phyloP scores from a whole-genome alignment of 2,888 invertebrate genomes.

The Alloscopus bannaensis region DNA sequence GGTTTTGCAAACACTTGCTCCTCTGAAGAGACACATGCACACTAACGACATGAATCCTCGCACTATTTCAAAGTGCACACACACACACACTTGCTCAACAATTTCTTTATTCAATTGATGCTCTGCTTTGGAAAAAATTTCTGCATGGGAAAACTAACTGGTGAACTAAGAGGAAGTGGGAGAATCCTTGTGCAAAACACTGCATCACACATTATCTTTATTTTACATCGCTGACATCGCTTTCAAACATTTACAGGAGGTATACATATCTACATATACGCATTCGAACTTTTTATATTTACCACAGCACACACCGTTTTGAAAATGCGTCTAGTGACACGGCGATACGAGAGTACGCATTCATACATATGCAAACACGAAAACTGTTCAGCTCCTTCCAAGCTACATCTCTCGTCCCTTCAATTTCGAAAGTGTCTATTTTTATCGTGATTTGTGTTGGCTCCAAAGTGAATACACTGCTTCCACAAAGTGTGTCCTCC shows the following conservation, averaged over 20 bases:
- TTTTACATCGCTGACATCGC: too few species aligned
- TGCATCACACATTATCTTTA: too few species aligned
- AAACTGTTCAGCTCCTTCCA: constrained; percentile 12
- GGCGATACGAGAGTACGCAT: background rate
- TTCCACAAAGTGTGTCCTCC: background rate
- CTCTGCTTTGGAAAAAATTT: too few species aligned
- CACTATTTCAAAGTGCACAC: background rate
- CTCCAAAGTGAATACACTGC: constrained; percentile 16
- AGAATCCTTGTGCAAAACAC: too few species aligned
- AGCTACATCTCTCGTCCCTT: constrained; percentile 31
- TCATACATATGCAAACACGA: background rate
- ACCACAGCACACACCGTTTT: too few species aligned
- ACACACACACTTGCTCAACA: constrained; percentile 13
- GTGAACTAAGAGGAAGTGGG: too few species aligned
- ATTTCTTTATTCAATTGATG: too few species aligned
- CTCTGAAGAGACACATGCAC: constrained; percentile 16
- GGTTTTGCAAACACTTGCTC: constrained; percentile 18
- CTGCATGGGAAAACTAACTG: too few species aligned
- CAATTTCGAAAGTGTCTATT: constrained; percentile 45
- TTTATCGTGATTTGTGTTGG: constrained; percentile 46
- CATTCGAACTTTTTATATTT: too few species aligned
- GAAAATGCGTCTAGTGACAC: too few species aligned
- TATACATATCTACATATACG: too few species aligned
- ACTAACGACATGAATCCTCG: constrained; percentile 2
- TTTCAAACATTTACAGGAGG: too few species aligned